phyloP scores from a whole-genome alignment of 2,888 invertebrate genomes.

The Andrena haemorrhoa region DNA sequence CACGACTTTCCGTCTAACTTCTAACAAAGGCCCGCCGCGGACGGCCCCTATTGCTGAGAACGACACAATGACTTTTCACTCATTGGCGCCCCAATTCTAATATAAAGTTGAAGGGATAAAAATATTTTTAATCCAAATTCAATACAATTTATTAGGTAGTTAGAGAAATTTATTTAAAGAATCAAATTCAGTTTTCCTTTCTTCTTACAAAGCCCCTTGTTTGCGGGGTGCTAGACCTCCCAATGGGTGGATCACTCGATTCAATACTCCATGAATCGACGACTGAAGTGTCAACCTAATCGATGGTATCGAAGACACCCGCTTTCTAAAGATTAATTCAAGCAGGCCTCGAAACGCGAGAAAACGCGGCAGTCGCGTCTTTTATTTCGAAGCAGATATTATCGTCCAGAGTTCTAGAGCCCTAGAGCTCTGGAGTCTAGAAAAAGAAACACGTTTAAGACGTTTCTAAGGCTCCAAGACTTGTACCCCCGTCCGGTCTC shows the following conservation, averaged over 20 bases:
- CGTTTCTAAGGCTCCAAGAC: conserved; percentile 38
- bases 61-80: not conserved
- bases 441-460: conserved; percentile 1
- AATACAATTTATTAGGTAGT: no score
- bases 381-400: not conserved
- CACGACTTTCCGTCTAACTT: conserved; percentile 1
- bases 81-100: not conserved
- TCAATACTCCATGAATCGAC: no score
- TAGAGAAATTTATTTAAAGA: no score
- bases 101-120: no score
- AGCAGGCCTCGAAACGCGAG: not conserved
- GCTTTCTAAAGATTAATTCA: not conserved
- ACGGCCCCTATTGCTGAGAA: not conserved
- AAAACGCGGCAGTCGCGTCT: not conserved
- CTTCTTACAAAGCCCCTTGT: no score
- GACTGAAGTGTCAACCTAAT: not conserved
- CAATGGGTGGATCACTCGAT: no score
- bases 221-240: no score
- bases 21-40: conserved; percentile 11
- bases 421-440: not conserved
- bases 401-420: not conserved
- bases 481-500: conserved; percentile 33
- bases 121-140: no score
- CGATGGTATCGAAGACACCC: not conserved
- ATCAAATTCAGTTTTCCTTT: no score